Conservation (phyloP, 64 coral and sea anemone genomes). For the Dendrophyllia cribrosa region DNA sequence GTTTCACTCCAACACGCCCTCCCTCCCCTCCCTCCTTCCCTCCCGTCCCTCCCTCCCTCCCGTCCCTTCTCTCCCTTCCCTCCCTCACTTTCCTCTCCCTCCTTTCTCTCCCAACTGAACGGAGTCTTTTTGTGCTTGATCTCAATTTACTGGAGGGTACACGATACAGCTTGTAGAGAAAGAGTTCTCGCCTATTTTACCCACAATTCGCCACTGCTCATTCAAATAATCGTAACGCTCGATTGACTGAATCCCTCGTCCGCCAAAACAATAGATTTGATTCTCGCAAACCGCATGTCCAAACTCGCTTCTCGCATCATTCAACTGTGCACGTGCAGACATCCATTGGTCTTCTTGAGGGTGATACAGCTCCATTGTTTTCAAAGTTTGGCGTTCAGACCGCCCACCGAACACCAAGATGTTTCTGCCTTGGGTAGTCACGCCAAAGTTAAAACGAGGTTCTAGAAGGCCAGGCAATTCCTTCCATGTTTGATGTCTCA, state of each 20-base stretch:
- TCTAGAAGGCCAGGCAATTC: constrained; percentile 32
- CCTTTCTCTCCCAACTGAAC: too few species aligned
- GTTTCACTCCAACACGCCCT: too few species aligned
- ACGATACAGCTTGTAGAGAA: constrained; percentile 41
- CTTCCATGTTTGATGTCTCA: constrained; percentile 67
- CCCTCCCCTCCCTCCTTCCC: too few species aligned
- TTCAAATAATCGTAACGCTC: constrained; percentile 42
- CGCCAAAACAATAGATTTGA: constrained; percentile 70
- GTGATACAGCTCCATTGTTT: constrained; percentile 49
- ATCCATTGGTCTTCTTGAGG: constrained; percentile 29
- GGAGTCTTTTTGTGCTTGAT: too few species aligned
- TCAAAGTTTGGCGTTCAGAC: constrained; percentile 63
- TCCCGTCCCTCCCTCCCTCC: too few species aligned
- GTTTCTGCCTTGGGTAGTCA: constrained; percentile 1
- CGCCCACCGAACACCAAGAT: constrained; percentile 78
- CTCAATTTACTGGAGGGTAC: constrained; percentile 25
- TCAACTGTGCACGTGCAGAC: not conserved
- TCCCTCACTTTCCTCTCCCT: too few species aligned
- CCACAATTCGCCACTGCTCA: constrained; percentile 22
- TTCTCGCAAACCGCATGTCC: constrained; percentile 23
- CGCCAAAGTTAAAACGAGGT: constrained; percentile 68
- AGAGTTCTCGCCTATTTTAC: constrained; percentile 20
- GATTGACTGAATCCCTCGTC: constrained; percentile 29
- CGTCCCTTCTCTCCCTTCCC: too few species aligned
- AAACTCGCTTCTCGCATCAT: constrained; percentile 52